Evolutionary conservation across 2,888 invertebrate species (phyloP).

Genomic region (Agrochola circellaris): DNA sequence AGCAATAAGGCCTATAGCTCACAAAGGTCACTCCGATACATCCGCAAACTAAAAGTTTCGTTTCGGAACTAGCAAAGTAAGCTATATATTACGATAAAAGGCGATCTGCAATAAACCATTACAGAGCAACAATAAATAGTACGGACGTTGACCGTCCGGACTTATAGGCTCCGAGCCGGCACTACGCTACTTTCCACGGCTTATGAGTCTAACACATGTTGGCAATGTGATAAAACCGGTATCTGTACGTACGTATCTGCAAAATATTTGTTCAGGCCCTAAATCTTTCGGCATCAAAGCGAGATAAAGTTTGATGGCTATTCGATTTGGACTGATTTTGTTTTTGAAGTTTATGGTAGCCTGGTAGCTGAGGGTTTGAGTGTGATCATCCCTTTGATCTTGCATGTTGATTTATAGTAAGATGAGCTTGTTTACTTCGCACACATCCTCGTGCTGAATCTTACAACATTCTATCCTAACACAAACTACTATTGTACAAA

Average conservation of each 20-base stretch:
- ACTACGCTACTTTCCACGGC: slow-evolving; percentile 58
- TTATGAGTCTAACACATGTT: slow-evolving; percentile 64
- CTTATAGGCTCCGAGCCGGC: slow-evolving; percentile 58
- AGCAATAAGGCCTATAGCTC: neutral
- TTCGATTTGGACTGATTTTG: slow-evolving; percentile 54
- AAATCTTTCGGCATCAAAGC: slow-evolving; percentile 53
- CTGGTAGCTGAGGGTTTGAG: slow-evolving; percentile 8
- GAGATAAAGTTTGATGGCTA: slow-evolving; percentile 55
- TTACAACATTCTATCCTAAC: neutral
- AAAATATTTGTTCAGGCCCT: slow-evolving; percentile 56
- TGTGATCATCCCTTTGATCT: slow-evolving; percentile 36
- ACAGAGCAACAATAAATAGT: slow-evolving; percentile 67
- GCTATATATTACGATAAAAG: slow-evolving; percentile 67
- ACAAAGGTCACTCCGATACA: slow-evolving; percentile 37
- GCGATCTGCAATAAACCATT: slow-evolving; percentile 66
- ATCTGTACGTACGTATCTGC: slow-evolving; percentile 55
- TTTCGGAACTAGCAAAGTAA: slow-evolving; percentile 58
- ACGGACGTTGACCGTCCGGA: slow-evolving; percentile 61
- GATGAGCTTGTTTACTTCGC: slow-evolving; percentile 15
- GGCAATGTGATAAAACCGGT: slow-evolving; percentile 60
- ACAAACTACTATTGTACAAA: neutral
- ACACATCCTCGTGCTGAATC: neutral
- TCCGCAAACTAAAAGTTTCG: slow-evolving; percentile 48
- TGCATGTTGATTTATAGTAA: slow-evolving; percentile 25
- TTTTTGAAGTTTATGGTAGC: slow-evolving; percentile 34